phyloP scores from a whole-genome alignment of 2,888 invertebrate species.

The Leuctra nigra region DNA sequence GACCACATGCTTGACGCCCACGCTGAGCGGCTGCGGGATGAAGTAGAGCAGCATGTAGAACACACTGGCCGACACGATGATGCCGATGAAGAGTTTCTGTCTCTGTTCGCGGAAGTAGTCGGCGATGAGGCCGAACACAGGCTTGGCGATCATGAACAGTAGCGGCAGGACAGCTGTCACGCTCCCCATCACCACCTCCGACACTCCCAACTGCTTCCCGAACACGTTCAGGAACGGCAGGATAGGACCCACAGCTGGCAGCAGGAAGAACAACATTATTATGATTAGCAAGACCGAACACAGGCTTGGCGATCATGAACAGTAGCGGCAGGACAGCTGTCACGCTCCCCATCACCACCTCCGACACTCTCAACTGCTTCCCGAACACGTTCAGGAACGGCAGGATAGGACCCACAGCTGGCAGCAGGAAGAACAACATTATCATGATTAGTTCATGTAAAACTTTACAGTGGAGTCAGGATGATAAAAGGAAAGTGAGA shows the following conservation, averaged over 20 bases:
- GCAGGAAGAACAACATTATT: no score
- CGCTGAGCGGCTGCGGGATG: conserved; percentile 42
- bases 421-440: no score
- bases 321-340: conserved; percentile 68
- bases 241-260: conserved; percentile 71
- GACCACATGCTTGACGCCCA: background rate
- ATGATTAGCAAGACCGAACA: no score
- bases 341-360: conserved; percentile 68
- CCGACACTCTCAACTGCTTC: conserved; percentile 67
- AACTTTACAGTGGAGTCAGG: no score
- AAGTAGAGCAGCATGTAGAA: conserved; percentile 66
- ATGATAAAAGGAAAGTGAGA: no score
- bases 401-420: conserved; percentile 74
- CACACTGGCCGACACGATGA: conserved; percentile 57
- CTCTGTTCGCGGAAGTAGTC: conserved; percentile 49
- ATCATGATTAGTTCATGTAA: no score
- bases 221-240: conserved; percentile 71
- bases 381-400: conserved; percentile 74
- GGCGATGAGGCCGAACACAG: conserved; percentile 64
- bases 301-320: conserved; percentile 69
- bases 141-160: conserved; percentile 70
- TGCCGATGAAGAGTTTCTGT: conserved; percentile 61
- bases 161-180: conserved; percentile 68
- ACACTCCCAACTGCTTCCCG: conserved; percentile 70
- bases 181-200: conserved; percentile 67